A percentile compares a stretch with the other conserved stretches of the same genome.
Conservation (phyloP, 2,113 vertebrate genomes). For the Recurvirostra avosetta region DNA sequence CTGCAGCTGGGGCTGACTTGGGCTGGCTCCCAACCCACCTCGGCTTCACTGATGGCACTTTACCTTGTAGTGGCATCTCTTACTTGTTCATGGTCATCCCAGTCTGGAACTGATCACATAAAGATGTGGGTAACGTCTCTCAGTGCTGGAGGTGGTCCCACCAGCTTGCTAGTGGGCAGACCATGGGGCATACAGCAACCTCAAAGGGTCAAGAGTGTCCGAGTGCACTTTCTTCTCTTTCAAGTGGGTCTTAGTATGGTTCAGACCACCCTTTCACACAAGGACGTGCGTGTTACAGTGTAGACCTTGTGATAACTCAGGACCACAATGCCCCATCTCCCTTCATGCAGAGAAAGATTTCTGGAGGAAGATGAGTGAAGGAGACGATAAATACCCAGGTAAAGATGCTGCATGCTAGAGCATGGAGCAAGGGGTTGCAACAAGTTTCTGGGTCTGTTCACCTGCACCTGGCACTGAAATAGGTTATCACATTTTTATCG, state of each 20-base stretch:
- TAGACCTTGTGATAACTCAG: neutral
- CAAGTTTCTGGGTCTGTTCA: neutral
- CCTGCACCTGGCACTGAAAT: neutral
- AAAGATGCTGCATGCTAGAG: neutral
- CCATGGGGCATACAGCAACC: neutral
- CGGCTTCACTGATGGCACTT: rapidly evolving
- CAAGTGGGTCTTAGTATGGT: neutral
- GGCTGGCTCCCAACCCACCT: neutral
- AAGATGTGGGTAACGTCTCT: rapidly evolving
- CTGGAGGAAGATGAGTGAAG: neutral
- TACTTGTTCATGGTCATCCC: neutral
- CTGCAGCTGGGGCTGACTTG: neutral
- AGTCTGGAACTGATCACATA: neutral
- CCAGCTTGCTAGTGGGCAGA: neutral
- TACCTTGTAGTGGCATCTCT: no score
- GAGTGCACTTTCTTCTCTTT: neutral
- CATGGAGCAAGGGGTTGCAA: neutral
- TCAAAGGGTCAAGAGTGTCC: neutral
- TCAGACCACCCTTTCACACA: rapidly evolving
- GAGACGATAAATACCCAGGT: neutral
- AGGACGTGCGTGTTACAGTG: neutral
- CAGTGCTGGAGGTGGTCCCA: neutral
- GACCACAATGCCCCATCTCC: neutral
- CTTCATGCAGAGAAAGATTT: neutral
- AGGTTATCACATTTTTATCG: neutral